These are phyloP conservation scores for Engystomops pustulosus DNA, from an alignment of 2,113 vertebrate genomes.

Conservation along the genomic window DNA sequence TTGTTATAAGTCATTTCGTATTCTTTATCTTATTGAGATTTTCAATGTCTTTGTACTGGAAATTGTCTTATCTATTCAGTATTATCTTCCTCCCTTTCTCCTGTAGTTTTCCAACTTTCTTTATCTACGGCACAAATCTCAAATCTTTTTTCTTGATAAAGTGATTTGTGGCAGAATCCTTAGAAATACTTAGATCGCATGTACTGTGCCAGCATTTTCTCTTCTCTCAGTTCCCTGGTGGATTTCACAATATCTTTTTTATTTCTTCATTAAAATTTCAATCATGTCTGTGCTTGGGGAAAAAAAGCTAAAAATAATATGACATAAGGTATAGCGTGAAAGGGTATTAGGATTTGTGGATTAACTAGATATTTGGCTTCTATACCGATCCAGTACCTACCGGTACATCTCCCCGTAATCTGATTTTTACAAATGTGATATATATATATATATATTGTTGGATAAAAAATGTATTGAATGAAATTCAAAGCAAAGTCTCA, in stretches of 20 bases:
- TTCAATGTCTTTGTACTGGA: background rate
- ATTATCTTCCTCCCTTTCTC: constrained; percentile 17
- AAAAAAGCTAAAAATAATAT: constrained; percentile 51
- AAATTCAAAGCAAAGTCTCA: too few species aligned
- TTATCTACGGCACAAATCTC: constrained; percentile 20
- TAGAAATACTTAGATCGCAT: constrained; percentile 43
- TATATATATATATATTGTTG: too few species aligned
- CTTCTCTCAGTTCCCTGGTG: constrained; percentile 26
- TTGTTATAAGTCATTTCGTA: background rate
- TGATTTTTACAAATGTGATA: too few species aligned
- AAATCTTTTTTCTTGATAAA: constrained; percentile 42
- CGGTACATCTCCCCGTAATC: background rate
- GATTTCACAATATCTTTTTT: constrained; percentile 50
- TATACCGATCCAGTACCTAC: constrained; percentile 8
- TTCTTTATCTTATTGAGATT: background rate
- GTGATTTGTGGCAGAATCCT: constrained; percentile 46
- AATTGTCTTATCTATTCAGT: constrained; percentile 20
- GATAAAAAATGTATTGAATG: too few species aligned
- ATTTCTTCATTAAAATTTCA: constrained; percentile 53
- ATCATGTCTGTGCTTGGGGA: constrained; percentile 47
- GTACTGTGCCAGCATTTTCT: constrained; percentile 34
- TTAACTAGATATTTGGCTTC: constrained; percentile 20
- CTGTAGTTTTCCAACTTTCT: constrained; percentile 13
- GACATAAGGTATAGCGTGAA: constrained; percentile 25
- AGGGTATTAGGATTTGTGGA: constrained; percentile 23